Conservation (phyloP, 2,888 invertebrate genomes). For the Troides helena region DNA sequence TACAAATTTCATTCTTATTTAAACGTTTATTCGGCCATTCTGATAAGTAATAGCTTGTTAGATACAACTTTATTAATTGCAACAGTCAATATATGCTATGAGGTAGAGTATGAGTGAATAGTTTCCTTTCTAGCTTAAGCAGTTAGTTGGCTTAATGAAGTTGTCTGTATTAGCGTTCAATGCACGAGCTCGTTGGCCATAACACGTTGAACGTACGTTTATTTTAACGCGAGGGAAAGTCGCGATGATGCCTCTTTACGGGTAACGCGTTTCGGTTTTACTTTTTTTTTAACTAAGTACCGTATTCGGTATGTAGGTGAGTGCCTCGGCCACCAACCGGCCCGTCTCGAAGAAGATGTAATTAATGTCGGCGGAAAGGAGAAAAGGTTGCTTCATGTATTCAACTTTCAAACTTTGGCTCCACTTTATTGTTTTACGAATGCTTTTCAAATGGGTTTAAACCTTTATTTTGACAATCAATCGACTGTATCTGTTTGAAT, state of each 20-base stretch:
- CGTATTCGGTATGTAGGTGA: conserved; percentile 30
- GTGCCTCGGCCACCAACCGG: conserved; percentile 3
- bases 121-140: conserved; percentile 20
- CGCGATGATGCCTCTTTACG: conserved; percentile 37
- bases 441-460: background rate
- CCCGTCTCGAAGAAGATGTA: conserved; percentile 16
- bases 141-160: conserved; percentile 17
- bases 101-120: conserved; percentile 7
- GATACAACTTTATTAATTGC: too few relatives aligned
- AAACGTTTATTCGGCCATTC: too few relatives aligned
- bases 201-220: conserved; percentile 11
- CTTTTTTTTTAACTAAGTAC: conserved; percentile 26
- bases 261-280: conserved; percentile 25
- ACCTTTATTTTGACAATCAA: too few relatives aligned
- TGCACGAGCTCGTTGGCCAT: conserved; percentile 13
- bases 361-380: conserved; percentile 13
- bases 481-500: too few relatives aligned
- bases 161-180: conserved; percentile 14
- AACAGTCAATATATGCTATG: background rate
- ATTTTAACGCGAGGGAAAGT: conserved; percentile 53
- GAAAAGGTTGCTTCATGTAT: conserved; percentile 13
- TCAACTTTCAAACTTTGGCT: background rate
- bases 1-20: too few relatives aligned
- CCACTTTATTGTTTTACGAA: background rate
- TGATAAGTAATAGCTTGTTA: too few relatives aligned